Conservation (phyloP, 2,797 vertebrate genomes). For the Helicolenus hilgendorfi region DNA sequence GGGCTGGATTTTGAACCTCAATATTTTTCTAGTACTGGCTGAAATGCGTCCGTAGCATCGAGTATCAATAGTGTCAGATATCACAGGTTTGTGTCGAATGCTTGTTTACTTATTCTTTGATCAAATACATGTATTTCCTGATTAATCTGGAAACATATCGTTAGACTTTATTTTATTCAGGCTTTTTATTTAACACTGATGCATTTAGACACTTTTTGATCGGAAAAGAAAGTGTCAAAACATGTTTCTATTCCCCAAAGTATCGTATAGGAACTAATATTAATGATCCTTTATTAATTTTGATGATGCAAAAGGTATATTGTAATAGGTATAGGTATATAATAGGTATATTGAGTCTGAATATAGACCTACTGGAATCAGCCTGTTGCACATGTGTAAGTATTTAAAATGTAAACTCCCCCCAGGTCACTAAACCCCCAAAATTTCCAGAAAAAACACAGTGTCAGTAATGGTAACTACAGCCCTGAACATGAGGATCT, state of each 20-base stretch:
- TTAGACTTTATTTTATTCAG: background rate
- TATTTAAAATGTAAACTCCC: background rate
- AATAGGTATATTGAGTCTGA: background rate
- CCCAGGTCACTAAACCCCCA: background rate
- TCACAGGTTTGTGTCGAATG: too few relatives aligned
- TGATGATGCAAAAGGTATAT: too few relatives aligned
- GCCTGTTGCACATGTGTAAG: background rate
- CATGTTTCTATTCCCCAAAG: background rate
- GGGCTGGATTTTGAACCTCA: too few relatives aligned
- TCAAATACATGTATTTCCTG: too few relatives aligned
- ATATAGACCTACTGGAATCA: background rate
- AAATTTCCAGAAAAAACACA: too few relatives aligned
- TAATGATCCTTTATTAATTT: background rate
- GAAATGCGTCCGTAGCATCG: background rate
- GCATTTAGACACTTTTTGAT: background rate
- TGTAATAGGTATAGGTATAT: too few relatives aligned
- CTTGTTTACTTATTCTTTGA: too few relatives aligned
- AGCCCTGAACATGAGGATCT: background rate
- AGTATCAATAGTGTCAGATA: background rate
- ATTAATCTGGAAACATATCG: background rate
- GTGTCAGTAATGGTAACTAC: background rate
- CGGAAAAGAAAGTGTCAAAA: background rate
- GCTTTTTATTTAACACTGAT: background rate
- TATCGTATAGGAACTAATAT: background rate
- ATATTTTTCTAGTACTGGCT: accelerated